Conservation (phyloP, 2,113 vertebrate genomes). For the Forbesichthys agassizii region DNA sequence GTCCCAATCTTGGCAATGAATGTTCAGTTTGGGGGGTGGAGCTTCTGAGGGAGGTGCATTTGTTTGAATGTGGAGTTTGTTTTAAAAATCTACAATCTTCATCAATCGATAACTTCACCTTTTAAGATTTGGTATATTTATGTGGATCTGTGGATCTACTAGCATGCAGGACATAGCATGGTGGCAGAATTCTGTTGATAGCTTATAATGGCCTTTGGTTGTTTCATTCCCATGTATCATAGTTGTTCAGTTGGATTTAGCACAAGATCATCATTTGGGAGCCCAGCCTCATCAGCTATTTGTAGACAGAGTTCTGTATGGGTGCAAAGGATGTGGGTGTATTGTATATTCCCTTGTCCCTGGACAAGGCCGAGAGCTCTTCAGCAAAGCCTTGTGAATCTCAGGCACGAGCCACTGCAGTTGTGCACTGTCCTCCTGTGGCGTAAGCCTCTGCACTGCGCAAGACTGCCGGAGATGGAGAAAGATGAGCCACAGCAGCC, state of each 20-base stretch:
- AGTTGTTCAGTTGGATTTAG: not conserved
- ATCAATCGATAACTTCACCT: too few species aligned
- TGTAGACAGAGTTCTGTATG: constrained; percentile 22
- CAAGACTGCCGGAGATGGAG: constrained; percentile 43
- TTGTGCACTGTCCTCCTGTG: constrained; percentile 42
- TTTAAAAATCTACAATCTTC: too few species aligned
- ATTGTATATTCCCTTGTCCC: constrained; percentile 5
- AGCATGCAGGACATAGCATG: not conserved
- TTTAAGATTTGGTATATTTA: not conserved
- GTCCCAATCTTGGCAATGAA: too few species aligned
- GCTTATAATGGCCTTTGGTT: too few species aligned
- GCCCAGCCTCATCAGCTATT: constrained; percentile 20
- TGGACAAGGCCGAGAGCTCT: constrained; percentile 36
- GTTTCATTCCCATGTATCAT: constrained; percentile 9
- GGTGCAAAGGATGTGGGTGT: constrained; percentile 28
- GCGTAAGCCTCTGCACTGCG: constrained; percentile 62
- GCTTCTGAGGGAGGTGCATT: too few species aligned
- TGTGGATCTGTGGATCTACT: not conserved
- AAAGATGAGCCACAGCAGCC: constrained; percentile 21
- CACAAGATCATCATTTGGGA: constrained; percentile 40
- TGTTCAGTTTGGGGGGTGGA: too few species aligned
- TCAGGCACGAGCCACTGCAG: constrained; percentile 65
- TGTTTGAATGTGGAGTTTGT: too few species aligned
- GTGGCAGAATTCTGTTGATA: not conserved
- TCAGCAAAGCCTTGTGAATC: constrained; percentile 58